Conservation (phyloP, 2,797 vertebrate genomes). For the Coilia nasus region DNA sequence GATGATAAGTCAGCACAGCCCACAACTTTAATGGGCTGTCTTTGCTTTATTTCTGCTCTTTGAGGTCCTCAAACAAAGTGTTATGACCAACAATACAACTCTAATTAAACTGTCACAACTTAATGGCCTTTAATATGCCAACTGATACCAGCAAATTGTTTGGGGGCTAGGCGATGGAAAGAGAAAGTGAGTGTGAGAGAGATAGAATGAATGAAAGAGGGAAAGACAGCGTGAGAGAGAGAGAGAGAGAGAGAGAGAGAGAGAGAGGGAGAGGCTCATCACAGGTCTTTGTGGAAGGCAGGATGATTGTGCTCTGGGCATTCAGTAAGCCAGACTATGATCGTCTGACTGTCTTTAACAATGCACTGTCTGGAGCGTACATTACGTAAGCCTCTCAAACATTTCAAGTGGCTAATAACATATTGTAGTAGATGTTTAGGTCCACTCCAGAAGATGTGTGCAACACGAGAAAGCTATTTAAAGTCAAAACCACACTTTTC, state of each 20-base stretch:
- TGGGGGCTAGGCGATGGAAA: not conserved
- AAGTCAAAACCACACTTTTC: no score
- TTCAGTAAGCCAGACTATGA: not conserved
- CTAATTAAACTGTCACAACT: slow-evolving; percentile 20
- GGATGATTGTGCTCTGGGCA: not conserved
- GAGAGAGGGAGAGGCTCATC: not conserved
- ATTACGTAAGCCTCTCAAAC: not conserved
- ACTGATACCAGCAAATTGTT: not conserved
- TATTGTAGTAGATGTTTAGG: not conserved
- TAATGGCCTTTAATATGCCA: slow-evolving; percentile 10
- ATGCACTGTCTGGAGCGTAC: not conserved
- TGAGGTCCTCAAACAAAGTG: not conserved
- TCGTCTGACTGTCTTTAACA: not conserved
- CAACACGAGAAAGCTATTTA: not conserved
- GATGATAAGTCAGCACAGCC: not conserved
- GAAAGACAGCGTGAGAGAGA: not conserved
- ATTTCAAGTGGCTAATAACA: not conserved
- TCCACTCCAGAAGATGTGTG: not conserved
- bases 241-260: not conserved
- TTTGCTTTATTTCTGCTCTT: not conserved
- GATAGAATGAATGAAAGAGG: not conserved
- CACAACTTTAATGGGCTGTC: not conserved
- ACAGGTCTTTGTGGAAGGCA: not conserved
- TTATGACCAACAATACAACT: not conserved
- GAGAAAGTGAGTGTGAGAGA: no score